phyloP scores from a whole-genome alignment of 2,888 invertebrate species.

The Ormyrus nitidulus region DNA sequence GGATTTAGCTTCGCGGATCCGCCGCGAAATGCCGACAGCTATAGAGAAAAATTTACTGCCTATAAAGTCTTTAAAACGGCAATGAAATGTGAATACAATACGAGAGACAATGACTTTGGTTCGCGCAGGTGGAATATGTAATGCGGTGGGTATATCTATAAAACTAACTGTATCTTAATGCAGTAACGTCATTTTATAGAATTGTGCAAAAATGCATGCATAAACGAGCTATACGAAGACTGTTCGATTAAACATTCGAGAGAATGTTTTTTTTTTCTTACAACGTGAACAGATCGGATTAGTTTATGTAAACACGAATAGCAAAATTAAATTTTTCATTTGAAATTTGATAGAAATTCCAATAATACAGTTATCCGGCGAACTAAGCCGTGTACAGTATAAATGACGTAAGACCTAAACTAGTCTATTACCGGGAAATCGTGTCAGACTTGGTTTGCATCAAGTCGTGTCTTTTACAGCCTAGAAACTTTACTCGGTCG shows the following conservation, averaged over 20 bases:
- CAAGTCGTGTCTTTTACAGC: conserved; percentile 36
- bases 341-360: conserved; percentile 35
- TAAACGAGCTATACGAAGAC: background rate
- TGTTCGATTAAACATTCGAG: background rate
- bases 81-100: conserved; percentile 38
- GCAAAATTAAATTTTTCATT: conserved; percentile 58
- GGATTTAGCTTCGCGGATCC: conserved; percentile 17
- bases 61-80: conserved; percentile 24
- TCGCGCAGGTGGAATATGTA: background rate
- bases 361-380: conserved; percentile 53
- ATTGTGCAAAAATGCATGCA: background rate
- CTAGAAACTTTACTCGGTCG: background rate
- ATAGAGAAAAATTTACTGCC: conserved; percentile 41
- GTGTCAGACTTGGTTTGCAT: conserved; percentile 27
- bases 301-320: background rate
- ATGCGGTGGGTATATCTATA: no score
- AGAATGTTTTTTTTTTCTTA: background rate
- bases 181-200: background rate
- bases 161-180: no score
- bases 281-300: background rate
- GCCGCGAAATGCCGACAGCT: conserved; percentile 2
- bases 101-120: conserved; percentile 21
- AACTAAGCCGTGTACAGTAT: conserved; percentile 36
- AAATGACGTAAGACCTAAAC: conserved; percentile 54
- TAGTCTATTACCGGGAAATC: conserved; percentile 46